Evolutionary conservation across 2,113 vertebrate genomes (phyloP), one percentile per base, ranked within the genome.

Genomic region (Apteryx owenii): DNA sequence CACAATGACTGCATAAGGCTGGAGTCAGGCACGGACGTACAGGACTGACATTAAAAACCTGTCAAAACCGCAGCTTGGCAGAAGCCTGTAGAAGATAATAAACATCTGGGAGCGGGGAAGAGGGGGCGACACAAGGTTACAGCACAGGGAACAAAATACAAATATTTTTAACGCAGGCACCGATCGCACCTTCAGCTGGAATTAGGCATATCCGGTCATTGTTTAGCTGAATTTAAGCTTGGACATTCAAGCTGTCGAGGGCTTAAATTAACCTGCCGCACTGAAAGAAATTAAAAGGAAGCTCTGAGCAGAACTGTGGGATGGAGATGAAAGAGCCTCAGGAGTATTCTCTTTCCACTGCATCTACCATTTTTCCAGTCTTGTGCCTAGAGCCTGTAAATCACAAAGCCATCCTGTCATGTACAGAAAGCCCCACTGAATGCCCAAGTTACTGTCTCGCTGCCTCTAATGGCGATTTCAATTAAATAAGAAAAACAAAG

Each of bases 201-300:
- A 94, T 36, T 6, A 9, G 60, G 75, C 0, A 1, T 42, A 38
- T 60, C 38, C 5, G 64, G 76, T n/a, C 85, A 78, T n/a, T 5
- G 3, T 73, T 81, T 19, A 66, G 89, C 29, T 71, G 64, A 85
- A 81, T 82, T 85, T 69, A 38, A 60, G 83, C 88, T 86, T 4
- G 36, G 89, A 93, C 42, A 60, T 77, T 92, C 58, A 9, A 66
- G 88, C 85, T 44, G 56, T 21, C 17, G 18, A 60, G 75, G 76
- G 95, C 69, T 82, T 64, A 89, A 94, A 96, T 95, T 80, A 95
- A 97, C 68, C 95, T 71, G 66, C 91, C 54, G 88, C 53, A 89
- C 90, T 81, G 68, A 25, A 31, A 2, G 26, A 85, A 92, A 89
- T 26, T 65, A 31, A 88, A 68, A 95, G 88, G 93, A 42, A 44